Percentiles rank a stretch among this genome's conserved stretches.
Evolutionary conservation across 2,888 invertebrate species (phyloP).

Genomic region (Leptinotarsa haldemani): DNA sequence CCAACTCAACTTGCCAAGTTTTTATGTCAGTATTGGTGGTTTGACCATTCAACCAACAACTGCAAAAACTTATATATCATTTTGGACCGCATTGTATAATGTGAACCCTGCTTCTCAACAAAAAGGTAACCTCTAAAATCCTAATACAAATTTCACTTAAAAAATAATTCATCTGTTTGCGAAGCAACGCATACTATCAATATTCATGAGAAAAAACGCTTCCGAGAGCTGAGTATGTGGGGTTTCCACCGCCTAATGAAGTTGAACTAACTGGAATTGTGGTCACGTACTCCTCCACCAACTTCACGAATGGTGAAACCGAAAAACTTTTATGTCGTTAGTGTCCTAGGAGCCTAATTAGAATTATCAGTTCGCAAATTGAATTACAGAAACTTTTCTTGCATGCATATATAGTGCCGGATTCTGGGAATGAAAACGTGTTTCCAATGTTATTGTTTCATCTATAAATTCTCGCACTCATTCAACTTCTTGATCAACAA

Average conservation of each 20-base stretch:
- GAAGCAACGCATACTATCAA: background rate
- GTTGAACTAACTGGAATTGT: conserved; percentile 30
- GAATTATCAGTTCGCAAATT: conserved; percentile 32
- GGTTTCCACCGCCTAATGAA: conserved; percentile 26
- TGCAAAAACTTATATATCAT: too few relatives aligned
- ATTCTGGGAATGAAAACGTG: conserved; percentile 1
- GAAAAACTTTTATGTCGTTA: conserved; percentile 28
- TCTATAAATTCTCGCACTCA: too few relatives aligned
- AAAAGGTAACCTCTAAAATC: too few relatives aligned
- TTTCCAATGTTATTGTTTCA: background rate
- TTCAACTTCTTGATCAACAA: too few relatives aligned
- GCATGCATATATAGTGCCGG: conserved; percentile 11
- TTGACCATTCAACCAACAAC: too few relatives aligned
- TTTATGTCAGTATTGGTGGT: too few relatives aligned
- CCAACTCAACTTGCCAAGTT: too few relatives aligned
- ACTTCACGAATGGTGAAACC: conserved; percentile 31
- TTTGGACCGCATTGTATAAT: too few relatives aligned
- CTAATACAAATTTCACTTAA: too few relatives aligned
- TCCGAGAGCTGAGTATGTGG: background rate
- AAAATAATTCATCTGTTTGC: too few relatives aligned
- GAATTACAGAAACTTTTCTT: conserved; percentile 26
- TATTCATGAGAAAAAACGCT: background rate
- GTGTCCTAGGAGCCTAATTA: conserved; percentile 28
- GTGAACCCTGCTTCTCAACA: too few relatives aligned
- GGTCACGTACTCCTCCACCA: conserved; percentile 35